These are phyloP conservation scores for Tauraco erythrolophus DNA, from an alignment of 2,113 vertebrate genomes.

Conservation along the genomic window DNA sequence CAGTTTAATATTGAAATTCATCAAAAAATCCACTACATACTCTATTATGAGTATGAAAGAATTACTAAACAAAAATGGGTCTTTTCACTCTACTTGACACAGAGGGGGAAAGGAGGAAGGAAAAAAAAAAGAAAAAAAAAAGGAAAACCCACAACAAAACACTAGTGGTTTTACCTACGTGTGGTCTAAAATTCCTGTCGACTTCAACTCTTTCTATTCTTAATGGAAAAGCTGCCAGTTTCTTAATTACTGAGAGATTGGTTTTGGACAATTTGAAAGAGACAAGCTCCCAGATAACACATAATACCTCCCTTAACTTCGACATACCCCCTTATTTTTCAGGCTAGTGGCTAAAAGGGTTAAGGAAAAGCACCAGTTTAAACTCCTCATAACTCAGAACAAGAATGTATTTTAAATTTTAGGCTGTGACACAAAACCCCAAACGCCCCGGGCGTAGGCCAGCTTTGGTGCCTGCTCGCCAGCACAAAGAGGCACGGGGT, in stretches of 20 bases:
- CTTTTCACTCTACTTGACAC: not conserved
- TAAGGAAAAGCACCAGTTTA: not conserved
- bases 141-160: not conserved
- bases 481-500: accelerated
- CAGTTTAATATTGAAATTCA: not conserved
- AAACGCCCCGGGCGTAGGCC: accelerated
- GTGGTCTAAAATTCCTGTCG: not conserved
- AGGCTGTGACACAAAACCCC: not conserved
- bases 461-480: not conserved
- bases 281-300: not conserved
- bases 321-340: not conserved
- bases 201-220: not conserved
- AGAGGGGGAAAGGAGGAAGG: accelerated
- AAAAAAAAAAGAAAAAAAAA: too few species aligned
- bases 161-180: accelerated
- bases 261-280: not conserved
- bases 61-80: not conserved
- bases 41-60: not conserved
- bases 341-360: not conserved
- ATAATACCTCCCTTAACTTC: not conserved
- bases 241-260: not conserved
- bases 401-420: accelerated
- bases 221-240: not conserved
- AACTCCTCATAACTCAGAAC: accelerated
- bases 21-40: not conserved